Base-by-base conservation (phyloP, 2,113 vertebrate species). In the Pionites leucogaster region DNA sequence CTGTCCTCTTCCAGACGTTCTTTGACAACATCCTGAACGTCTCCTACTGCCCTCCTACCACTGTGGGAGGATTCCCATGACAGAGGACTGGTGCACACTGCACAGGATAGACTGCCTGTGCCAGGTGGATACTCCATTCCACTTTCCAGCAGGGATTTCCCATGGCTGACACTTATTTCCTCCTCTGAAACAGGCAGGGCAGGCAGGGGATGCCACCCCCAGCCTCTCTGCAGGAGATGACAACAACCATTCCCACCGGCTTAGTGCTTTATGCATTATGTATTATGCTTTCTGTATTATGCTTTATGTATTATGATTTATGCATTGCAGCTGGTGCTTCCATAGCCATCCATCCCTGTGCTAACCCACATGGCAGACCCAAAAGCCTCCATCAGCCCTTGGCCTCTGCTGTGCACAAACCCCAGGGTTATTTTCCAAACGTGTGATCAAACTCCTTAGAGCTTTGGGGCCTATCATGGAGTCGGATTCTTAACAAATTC, bases 401-500 rank as follows among this genome's bases (percentile, higher is more conserved):
- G 11, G 13, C 13, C 46, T 60, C 24, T 6, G 2, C 25, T 10
- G 57, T 59, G 33, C 57, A 59, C 57, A 65, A 59, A 72, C 11
- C 2, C 2, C 3, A 2, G 67, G 50, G n/a, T 41, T 41, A 13
- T 41, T 78, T 65, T 41, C 59, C 59, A 78, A 27, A 47, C 0
- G 0, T 1, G 13, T 4, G 2, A 35, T 23, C 46, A 24, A 57
- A 16, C 13, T 13, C 7, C 50, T 57, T 28, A 1, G 5, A 25
- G 37, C 7, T 23, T 57, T 50, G 6, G 42, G 27, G 62, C 28
- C 35, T 42, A 33, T 18, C 11, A 0, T 19, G 7, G 50, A 8
- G 11, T 9, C 25, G 13, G 41, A 9, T 28, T 49, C 17, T 9
- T 35, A 35, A 59, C 33, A 59, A 7, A 59, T 59, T 24, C 57